A percentile compares a stretch with the other conserved stretches of the same genome.
Conservation (phyloP, 2,113 vertebrate species). For the Dolichotis patagonum region DNA sequence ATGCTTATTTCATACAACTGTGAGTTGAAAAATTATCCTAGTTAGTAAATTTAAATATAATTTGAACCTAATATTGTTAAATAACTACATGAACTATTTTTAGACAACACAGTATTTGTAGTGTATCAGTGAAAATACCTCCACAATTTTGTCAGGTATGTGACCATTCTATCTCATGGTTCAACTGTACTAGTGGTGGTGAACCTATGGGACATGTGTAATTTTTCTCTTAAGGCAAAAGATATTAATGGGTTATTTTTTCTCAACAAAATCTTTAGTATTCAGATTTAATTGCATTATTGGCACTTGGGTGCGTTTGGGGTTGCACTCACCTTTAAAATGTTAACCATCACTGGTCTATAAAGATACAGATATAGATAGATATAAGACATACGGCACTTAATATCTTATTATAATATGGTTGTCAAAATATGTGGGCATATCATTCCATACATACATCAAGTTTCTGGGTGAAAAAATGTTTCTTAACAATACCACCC, state of each 20-base stretch:
- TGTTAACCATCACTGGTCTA: neutral
- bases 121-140: neutral
- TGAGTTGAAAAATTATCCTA: neutral
- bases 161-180: neutral
- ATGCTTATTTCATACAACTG: neutral
- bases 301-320: neutral
- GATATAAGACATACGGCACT: neutral
- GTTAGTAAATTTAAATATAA: neutral
- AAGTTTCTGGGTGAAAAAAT: neutral
- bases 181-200: neutral
- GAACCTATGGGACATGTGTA: neutral
- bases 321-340: neutral
- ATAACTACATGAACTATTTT: neutral
- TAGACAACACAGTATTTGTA: neutral
- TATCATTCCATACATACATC: neutral
- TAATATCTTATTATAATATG: neutral
- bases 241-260: neutral
- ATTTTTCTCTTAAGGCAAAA: neutral
- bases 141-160: neutral
- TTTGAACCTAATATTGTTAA: neutral
- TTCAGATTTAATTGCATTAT: neutral
- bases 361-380: neutral
- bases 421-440: neutral
- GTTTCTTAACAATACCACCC: neutral
- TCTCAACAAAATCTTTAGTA: neutral